Evolutionary conservation across 2,888 invertebrate genomes (phyloP).

Genomic region (Netelia melanura): DNA sequence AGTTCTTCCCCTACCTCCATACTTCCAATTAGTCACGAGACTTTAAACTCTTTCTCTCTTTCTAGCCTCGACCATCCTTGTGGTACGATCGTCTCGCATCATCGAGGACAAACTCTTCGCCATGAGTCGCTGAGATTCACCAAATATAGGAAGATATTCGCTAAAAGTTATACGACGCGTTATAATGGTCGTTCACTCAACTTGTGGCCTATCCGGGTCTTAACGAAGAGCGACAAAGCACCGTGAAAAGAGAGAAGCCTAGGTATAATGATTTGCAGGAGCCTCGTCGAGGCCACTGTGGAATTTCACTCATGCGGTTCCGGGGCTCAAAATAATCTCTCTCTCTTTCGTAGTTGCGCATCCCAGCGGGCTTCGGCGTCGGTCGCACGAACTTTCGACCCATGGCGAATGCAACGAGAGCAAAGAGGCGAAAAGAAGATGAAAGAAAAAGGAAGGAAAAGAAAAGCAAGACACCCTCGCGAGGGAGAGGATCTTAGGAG

Average conservation of each 20-base stretch:
- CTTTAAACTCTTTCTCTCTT: slow-evolving; percentile 73
- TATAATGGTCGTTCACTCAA: slow-evolving; percentile 46
- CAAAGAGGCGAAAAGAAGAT: slow-evolving; percentile 74
- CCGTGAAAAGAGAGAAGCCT: background rate
- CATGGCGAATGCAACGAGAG: slow-evolving; percentile 80
- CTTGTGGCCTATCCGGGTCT: slow-evolving; percentile 42
- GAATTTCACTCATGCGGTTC: slow-evolving; percentile 79
- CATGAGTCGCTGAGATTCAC: slow-evolving; percentile 37
- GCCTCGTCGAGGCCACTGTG: slow-evolving; percentile 59
- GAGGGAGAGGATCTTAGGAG: slow-evolving; percentile 27
- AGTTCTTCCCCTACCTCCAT: slow-evolving; percentile 54
- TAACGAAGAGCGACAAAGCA: background rate
- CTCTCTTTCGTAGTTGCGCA: slow-evolving; percentile 22
- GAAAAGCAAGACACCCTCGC: slow-evolving; percentile 36
- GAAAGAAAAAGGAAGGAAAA: slow-evolving; percentile 73
- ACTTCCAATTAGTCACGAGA: slow-evolving; percentile 70
- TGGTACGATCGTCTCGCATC: slow-evolving; percentile 73
- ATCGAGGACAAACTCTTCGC: slow-evolving; percentile 58
- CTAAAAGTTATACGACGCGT: slow-evolving; percentile 31
- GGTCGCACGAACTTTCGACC: slow-evolving; percentile 82
- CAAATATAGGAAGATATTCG: slow-evolving; percentile 60
- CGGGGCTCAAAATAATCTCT: slow-evolving; percentile 81
- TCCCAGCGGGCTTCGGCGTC: slow-evolving; percentile 64
- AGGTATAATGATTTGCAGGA: slow-evolving; percentile 27
- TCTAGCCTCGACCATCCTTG: slow-evolving; percentile 77